Evolutionary conservation across 2,797 vertebrate genomes (phyloP), one percentile per base, ranked within the genome.

Genomic region (Arrhamphus sclerolepis): DNA sequence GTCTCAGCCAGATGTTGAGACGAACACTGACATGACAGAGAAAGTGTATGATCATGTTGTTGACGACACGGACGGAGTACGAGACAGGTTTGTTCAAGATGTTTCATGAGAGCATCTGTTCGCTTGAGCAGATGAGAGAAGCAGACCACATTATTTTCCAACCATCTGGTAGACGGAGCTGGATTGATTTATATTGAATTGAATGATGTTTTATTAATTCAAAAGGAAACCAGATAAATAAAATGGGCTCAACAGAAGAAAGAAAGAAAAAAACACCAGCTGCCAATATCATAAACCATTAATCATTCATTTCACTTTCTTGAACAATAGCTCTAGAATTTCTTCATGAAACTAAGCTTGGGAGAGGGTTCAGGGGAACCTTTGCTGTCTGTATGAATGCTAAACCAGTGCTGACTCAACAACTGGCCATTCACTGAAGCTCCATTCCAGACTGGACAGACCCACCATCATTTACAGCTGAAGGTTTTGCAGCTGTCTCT

Each of bases 401-500:
- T 62, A 54, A 73, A 78, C 65, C 61, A 39, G 52, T 68, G 84
- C 83, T 85, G 83, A 84, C 73, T 87, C 81, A 75, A 79, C 83
- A 62, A 39, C 21, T 14, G 60, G 61, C 53, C 53, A 2, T 62
- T 38, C 34, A 38, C 34, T 34, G 72, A 62, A 63, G 62, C 46
- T 66, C 67, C 2, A 7, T 19, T 53, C 29, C 50, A 68, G 57
- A 62, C 62, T 46, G 50, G 62, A 70, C 67, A 57, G 74, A 77
- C 72, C 56, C 53, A 9, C 20, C 2, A 56, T 66, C 64, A 14
- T 67, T 80, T 65, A 57, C 39, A 61, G 64, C 66, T 29, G 46
- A 75, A 62, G 63, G 51, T 50, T 70, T 54, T 21, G 42, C 53
- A 67, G 18, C n/a, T 7, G 46, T 34, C 9, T 2, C 31, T 20